phyloP scores from a whole-genome alignment of 2,797 vertebrate species.

The Carapus acus region DNA sequence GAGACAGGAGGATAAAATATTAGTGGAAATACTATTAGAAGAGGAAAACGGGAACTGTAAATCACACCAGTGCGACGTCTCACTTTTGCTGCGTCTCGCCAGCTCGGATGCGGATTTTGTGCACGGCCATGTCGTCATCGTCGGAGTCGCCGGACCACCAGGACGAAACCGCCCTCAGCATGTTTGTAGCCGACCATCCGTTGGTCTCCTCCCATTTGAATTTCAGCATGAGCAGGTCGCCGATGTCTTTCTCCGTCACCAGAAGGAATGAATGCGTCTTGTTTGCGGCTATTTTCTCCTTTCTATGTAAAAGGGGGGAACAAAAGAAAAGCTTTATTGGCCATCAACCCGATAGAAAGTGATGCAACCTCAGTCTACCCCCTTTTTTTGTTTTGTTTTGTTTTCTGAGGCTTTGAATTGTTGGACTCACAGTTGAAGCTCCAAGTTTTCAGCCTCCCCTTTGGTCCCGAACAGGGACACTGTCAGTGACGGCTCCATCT shows the following conservation, averaged over 20 bases:
- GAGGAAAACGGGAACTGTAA: too few species aligned
- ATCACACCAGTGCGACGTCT: constrained; percentile 3
- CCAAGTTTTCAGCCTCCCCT: constrained; percentile 67
- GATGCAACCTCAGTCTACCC: constrained; percentile 9
- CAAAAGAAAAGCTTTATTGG: constrained; percentile 14
- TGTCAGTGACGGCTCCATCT: constrained; percentile 63
- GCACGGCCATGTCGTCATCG: constrained; percentile 52
- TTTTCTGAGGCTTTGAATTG: neutral
- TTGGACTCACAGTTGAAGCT: constrained; percentile 69
- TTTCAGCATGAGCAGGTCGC: constrained; percentile 72
- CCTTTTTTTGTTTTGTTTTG: too few species aligned
- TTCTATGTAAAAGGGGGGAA: constrained; percentile 43
- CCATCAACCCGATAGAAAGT: constrained; percentile 18
- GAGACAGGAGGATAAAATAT: constrained; percentile 11
- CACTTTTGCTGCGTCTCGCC: constrained; percentile 76
- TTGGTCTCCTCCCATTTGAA: constrained; percentile 69
- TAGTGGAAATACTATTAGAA: too few species aligned
- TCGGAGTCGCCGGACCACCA: constrained; percentile 68
- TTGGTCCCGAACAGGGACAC: constrained; percentile 70
- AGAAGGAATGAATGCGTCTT: constrained; percentile 74
- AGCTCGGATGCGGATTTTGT: constrained; percentile 70
- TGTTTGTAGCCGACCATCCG: constrained; percentile 62
- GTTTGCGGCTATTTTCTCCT: constrained; percentile 66
- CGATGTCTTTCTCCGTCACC: constrained; percentile 72
- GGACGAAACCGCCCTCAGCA: constrained; percentile 65